Evolutionary conservation across 2,797 vertebrate species (phyloP), one percentile per base, ranked within the genome.

Genomic region (Pogonophryne albipinna): DNA sequence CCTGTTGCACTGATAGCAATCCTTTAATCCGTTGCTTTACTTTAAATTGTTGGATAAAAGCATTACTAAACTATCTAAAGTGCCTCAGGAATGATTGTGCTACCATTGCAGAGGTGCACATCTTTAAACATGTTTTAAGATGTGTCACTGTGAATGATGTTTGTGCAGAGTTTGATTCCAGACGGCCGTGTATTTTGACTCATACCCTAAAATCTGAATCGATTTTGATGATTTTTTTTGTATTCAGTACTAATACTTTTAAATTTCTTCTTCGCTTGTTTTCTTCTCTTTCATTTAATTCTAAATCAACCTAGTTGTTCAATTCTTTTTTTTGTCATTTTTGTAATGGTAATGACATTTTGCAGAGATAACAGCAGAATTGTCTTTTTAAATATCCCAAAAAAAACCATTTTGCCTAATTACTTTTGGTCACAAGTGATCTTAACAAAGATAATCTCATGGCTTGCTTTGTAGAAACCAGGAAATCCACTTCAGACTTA

Each of bases 221-320:
- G 19, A 49, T 34, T 31, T 14, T 17, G 31, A 45, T 23, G 4
- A 47, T 11, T 74, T 6, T 34, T 51, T 10, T 0, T n/a, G 14
- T 59, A 55, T 19, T 59, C 23, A 31, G 45, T 44, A 12, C 31
- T 31, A 9, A 45, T 20, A 27, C 3, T 41, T 44, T 10, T n/a
- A 2, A 14, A 31, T 57, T 10, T 19, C 3, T 42, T 14, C 34
- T 27, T 51, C 6, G 1, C 27, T 44, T n/a, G 3, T 41, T 50
- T 50, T 15, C 9, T 51, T 46, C 2, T 16, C 23, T 71, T 47
- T 71, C 27, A 38, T 63, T 62, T 45, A 20, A 45, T 45, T 62
- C 27, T 8, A 20, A 23, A 50, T 10, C 1, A 27, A 3, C 11
- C 4, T 20, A 4, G 0, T 51, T 51, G 27, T 59, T 4, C 47